Evolutionary conservation across 1,140 invertebrate species (phyloP).

Genomic region (silkworm (Bombyx mori)): DNA sequence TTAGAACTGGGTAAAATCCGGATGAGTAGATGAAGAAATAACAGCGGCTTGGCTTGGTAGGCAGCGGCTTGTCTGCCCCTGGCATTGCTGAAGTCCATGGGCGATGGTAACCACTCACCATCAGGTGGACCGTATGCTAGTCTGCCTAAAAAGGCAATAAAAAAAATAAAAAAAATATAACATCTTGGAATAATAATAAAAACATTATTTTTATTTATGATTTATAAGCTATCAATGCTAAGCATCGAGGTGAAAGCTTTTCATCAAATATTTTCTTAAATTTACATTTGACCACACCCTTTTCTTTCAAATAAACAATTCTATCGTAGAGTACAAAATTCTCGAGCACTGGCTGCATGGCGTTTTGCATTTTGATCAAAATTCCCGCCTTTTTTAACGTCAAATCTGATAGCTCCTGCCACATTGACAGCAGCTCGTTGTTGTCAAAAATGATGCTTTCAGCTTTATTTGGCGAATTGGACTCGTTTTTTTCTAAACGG

Average conservation of each 20-base stretch:
- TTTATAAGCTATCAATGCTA: slow-evolving; percentile 67
- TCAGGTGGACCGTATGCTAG: too few species aligned
- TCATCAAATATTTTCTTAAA: slow-evolving; percentile 74
- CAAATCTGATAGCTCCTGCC: slow-evolving; percentile 39
- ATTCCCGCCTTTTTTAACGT: slow-evolving; percentile 62
- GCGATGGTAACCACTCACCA: too few species aligned
- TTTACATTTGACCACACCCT: slow-evolving; percentile 56
- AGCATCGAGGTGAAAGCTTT: slow-evolving; percentile 73
- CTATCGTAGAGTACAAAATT: slow-evolving; percentile 79
- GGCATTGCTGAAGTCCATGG: too few species aligned
- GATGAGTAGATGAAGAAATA: too few species aligned
- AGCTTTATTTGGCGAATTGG: slow-evolving; percentile 5
- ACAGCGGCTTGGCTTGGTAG: too few species aligned
- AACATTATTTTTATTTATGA: slow-evolving; percentile 13
- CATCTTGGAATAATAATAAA: background rate
- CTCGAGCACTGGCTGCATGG: slow-evolving; percentile 75
- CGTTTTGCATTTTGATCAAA: slow-evolving; percentile 47
- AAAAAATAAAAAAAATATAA: too few species aligned
- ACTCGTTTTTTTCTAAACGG: slow-evolving; percentile 21
- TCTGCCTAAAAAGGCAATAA: too few species aligned
- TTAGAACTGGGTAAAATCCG: too few species aligned
- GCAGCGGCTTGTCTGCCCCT: too few species aligned
- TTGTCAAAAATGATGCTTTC: slow-evolving; percentile 20
- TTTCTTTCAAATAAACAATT: slow-evolving; percentile 75
- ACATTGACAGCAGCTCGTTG: slow-evolving; percentile 37